Evolutionary conservation across 2,797 vertebrate genomes (phyloP).

Genomic region (Molossus molossus): DNA sequence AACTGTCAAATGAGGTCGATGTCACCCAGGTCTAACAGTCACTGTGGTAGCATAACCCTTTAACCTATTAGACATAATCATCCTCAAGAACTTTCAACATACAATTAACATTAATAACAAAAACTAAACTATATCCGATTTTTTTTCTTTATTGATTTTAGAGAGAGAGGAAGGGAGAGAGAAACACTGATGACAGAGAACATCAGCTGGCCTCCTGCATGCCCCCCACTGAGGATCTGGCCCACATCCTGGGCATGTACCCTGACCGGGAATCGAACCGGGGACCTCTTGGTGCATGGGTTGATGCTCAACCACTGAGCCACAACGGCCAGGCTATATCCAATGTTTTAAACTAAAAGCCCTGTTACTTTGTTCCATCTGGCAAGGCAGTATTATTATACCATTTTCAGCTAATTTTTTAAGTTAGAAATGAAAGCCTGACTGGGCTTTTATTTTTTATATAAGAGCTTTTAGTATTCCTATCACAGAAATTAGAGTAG

Average conservation of each 20-base stretch:
- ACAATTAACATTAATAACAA: neutral
- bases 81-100: neutral
- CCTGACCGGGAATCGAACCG: no score
- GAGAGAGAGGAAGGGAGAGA: no score
- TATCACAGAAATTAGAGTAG: neutral
- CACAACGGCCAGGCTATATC: neutral
- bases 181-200: no score
- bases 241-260: no score
- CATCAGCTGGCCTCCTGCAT: no score
- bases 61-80: neutral
- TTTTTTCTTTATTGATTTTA: neutral
- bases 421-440: no score
- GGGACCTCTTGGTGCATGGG: no score
- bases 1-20: neutral
- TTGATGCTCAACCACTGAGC: no score
- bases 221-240: no score
- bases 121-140: neutral
- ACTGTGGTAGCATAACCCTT: neutral
- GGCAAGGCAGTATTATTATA: neutral
- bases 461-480: neutral
- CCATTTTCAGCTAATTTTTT: no score
- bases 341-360: constrained; percentile 9
- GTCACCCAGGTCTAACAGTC: neutral
- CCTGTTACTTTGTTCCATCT: neutral
- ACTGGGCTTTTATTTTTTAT: no score